Base-by-base conservation (phyloP, 2,888 invertebrate genomes). In the Sisyra nigra region DNA sequence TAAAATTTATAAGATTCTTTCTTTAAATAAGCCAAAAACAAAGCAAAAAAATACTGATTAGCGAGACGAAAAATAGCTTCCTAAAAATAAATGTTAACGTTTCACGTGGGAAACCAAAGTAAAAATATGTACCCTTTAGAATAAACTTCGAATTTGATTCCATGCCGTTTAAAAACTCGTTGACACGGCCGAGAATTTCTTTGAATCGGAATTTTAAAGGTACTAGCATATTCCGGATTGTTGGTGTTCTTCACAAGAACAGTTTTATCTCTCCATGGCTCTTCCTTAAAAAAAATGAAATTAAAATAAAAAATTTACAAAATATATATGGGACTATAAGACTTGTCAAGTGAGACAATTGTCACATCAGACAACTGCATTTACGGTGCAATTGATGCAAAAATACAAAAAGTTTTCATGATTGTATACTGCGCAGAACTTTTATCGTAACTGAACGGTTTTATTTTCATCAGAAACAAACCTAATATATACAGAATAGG, bases 141-240 rank as follows among this genome's bases (percentile, higher is more conserved):
- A 67, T 77, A 93, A 8, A 96, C 76, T 63, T 96, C 93, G 44
- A 91, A 75, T 59, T 97, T 97, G 48, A 96, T 65, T 2, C 77
- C 76, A 53, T 92, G 87, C 37, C 92, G 69, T 59, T 93, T 94
- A 58, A 97, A 85, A 24, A 87, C 74, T 40, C 96, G 65, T 49
- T 80, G 79, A 54, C 94, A 87, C 13, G 82, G 76, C 43, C 92
- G 69, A 2, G 82, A 74, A 47, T 74, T 73, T 34, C 94, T 72
- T 51, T 83, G 80, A 45, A 96, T 84, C 40, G 77, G 72, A 47
- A 94, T 71, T 33, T 73, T 76, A 59, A 83, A 88, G 36, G 76
- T 75, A 32, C 83, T 77, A 57, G 86, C 75, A 62, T 92, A 94
- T 52, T 83, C 83, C 1, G 96, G 96, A 60, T 83, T 89, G 59